Base-by-base conservation (phyloP, 2,113 vertebrate species). In the Romanogobio albipinnatus region DNA sequence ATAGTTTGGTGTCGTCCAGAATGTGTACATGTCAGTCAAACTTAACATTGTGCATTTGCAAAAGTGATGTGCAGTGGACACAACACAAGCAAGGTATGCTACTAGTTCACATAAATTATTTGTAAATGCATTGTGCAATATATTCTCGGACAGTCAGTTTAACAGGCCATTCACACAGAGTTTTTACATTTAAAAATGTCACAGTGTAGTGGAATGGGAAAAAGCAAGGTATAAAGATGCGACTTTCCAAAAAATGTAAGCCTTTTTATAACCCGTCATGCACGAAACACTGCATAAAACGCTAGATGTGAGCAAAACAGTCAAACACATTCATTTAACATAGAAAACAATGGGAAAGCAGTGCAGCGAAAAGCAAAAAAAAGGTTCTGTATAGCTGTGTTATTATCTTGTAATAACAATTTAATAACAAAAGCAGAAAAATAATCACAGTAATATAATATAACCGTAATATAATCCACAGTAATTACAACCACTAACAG, bases 321-420 rank as follows among this genome's bases (percentile, higher is more conserved):
- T 19, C 6, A 56, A 56, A 56, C 17, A 22, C 6, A 56, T 22
- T 56, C 6, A 56, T 56, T 56, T 56, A 56, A 6, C 53, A 56
- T 56, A 22, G 51, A 17, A 2, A 17, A 39, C 9, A 70, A 70
- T 70, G 66, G 33, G 36, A 68, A 73, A 73, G 9, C 5, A 3
- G 24, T 7, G 73, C 73, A 29, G 24, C 29, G 43, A 11, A 24
- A 51, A 17, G 14, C 45, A 29, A 45, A 45, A 73, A 29, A 73
- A 29, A 9, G 47, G 17, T 15, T 11, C 39, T 1, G 8, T 33
- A 19, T 51, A 17, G 15, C 33, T 70, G 66, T 39, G 36, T 70
- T 66, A 66, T 66, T 36, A 73, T 45, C 36, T n/a, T 49, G n/a
- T 74, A 74, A 74, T 74, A 74, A 74, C 45, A 74, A 22, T 53